phyloP scores from a whole-genome alignment of 1,140 invertebrate species.

The Pristionchus pacificus region DNA sequence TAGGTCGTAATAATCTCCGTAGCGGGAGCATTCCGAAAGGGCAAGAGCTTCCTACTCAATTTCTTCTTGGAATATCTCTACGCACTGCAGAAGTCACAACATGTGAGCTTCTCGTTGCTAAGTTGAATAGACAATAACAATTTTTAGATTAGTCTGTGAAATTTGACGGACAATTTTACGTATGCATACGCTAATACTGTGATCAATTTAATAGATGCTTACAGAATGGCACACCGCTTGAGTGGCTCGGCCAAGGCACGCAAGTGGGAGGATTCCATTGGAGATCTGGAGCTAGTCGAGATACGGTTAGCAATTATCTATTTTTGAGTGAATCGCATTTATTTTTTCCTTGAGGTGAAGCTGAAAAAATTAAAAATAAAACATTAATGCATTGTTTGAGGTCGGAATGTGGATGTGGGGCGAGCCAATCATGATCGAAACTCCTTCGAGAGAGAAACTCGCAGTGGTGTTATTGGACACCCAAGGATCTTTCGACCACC shows the following conservation, averaged over 20 bases:
- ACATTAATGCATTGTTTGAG: neutral
- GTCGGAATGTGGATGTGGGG: conserved; percentile 63
- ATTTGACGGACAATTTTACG: too few species aligned
- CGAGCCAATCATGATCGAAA: conserved; percentile 61
- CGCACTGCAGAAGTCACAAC: conserved; percentile 44
- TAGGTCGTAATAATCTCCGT: conserved; percentile 86
- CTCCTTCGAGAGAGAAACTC: conserved; percentile 45
- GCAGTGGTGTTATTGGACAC: conserved; percentile 73
- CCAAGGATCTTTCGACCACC: conserved; percentile 92
- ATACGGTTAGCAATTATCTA: conserved; percentile 62
- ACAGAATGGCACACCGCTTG: conserved; percentile 41
- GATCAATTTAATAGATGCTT: too few species aligned
- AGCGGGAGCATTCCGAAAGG: conserved; percentile 90
- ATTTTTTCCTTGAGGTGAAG: too few species aligned
- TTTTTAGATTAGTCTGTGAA: too few species aligned
- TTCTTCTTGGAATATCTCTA: conserved; percentile 79
- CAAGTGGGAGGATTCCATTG: conserved; percentile 61
- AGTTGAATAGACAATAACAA: conserved; percentile 39
- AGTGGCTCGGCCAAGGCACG: conserved; percentile 55
- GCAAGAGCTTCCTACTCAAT: conserved; percentile 85
- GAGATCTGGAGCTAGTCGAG: conserved; percentile 61
- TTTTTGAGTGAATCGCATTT: neutral
- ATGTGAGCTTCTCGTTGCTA: too few species aligned
- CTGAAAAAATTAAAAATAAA: too few species aligned
- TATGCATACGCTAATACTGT: too few species aligned